Conservation (phyloP, 1,140 invertebrate species). For the Teleogryllus occipitalis region DNA sequence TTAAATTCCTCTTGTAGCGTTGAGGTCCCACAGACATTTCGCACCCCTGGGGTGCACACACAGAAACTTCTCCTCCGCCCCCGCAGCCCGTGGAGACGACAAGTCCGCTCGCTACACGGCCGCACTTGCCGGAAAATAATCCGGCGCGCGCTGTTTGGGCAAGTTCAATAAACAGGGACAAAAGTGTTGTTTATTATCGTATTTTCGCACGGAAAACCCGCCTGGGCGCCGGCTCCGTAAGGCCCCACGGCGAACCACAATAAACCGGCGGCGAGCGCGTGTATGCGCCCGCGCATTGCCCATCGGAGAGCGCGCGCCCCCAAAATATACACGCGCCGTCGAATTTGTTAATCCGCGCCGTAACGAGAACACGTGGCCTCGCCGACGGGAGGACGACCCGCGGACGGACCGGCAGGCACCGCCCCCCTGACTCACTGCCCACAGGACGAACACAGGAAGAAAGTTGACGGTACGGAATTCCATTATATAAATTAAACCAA, state of each 20-base stretch:
- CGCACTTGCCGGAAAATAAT: neutral
- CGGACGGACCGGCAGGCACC: neutral
- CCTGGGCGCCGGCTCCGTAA: neutral
- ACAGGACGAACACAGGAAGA: no score
- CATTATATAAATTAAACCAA: no score
- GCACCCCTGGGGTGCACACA: no score
- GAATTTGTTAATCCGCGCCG: neutral
- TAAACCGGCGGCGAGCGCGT: neutral
- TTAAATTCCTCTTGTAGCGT: no score
- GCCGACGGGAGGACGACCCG: neutral
- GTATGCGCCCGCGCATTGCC: no score
- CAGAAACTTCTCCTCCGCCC: no score
- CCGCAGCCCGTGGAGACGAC: no score
- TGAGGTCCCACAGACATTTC: no score
- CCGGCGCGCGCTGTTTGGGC: neutral
- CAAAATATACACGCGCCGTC: neutral
- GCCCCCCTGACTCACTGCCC: neutral
- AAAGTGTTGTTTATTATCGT: conserved; percentile 5
- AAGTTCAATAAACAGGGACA: neutral
- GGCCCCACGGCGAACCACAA: neutral
- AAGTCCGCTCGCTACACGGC: no score
- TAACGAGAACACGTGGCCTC: neutral
- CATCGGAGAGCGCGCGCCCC: no score
- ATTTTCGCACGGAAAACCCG: neutral
- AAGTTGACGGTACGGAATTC: no score